Percentiles rank a stretch among this genome's conserved stretches.
phyloP scores from a whole-genome alignment of 2,113 vertebrate genomes.

The Tyto alba region DNA sequence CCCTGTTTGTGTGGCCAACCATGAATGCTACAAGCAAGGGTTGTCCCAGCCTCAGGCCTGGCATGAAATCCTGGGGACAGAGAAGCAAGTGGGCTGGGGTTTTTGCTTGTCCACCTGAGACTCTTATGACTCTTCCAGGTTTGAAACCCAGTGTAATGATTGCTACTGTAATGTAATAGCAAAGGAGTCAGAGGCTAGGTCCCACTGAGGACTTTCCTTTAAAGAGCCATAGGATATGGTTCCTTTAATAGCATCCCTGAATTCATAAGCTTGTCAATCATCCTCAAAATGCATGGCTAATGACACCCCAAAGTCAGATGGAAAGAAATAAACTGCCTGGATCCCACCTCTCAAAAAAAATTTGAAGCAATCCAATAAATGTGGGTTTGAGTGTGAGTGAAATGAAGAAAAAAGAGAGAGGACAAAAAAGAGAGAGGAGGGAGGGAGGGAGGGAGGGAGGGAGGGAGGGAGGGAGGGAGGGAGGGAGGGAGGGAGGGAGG shows the following conservation, averaged over 20 bases:
- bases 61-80: not conserved
- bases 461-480: too few species aligned
- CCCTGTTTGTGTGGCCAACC: not conserved
- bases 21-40: not conserved
- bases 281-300: not conserved
- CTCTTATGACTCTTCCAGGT: not conserved
- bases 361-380: not conserved
- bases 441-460: too few species aligned
- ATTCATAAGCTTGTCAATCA: not conserved
- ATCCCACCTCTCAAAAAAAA: not conserved
- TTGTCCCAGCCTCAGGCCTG: not conserved
- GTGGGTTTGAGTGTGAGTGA: not conserved
- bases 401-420: not conserved
- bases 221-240: not conserved
- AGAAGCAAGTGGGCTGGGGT: not conserved
- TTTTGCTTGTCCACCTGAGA: not conserved
- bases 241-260: not conserved
- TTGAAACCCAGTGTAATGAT: not conserved
- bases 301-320: not conserved
- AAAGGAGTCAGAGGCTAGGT: not conserved
- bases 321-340: not conserved
- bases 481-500: too few species aligned
- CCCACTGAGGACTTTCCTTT: not conserved
- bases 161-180: not conserved
- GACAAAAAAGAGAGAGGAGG: not conserved